Percentiles rank a stretch among this genome's conserved stretches.
Evolutionary conservation across 2,113 vertebrate genomes (phyloP).

Genomic region (crab-eating macaque (Macaca fascicularis)): T2T-MFA8v1.1 NC_088375.1:49335001-49335500

Average conservation of each 20-base stretch:
- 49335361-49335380: neutral
- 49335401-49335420: neutral
- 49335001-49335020: neutral
- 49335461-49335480: neutral
- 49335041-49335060: neutral
- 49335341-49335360: neutral
- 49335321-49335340: neutral
- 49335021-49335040: neutral
- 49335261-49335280: too few relatives aligned
- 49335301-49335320: neutral
- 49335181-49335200: neutral
- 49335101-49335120: neutral
- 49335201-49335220: accelerated
- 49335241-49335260: neutral
- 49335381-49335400: neutral
- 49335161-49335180: neutral
- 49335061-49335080: neutral
- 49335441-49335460: neutral
- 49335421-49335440: neutral
- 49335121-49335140: neutral
- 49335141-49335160: neutral
- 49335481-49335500: neutral
- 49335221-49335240: too few relatives aligned
- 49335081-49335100: neutral
- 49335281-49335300: neutral